phyloP scores from a whole-genome alignment of 2,113 vertebrate species.

The Anolis carolinensis region DNA sequence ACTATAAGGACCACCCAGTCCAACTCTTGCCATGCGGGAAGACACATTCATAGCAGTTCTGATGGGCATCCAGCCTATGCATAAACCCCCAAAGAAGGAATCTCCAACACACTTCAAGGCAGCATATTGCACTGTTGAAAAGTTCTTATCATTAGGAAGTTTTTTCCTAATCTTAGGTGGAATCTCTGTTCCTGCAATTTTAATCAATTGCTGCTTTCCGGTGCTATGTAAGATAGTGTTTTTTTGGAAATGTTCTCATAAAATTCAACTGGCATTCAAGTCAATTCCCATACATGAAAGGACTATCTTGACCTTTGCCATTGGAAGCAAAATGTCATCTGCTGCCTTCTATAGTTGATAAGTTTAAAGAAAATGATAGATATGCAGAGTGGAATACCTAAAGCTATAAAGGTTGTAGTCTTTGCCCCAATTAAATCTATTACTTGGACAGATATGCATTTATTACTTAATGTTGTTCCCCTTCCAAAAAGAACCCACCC shows the following conservation, averaged over 20 bases:
- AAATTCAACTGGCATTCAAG: neutral
- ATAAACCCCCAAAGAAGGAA: too few relatives aligned
- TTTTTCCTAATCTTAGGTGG: too few relatives aligned
- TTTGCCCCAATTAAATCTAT: slow-evolving; percentile 13
- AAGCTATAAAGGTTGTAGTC: neutral
- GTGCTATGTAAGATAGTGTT: neutral
- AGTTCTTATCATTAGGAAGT: too few relatives aligned
- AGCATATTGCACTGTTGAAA: too few relatives aligned
- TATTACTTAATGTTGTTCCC: neutral
- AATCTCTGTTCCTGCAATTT: too few relatives aligned
- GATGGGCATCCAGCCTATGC: too few relatives aligned
- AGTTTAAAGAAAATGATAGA: neutral
- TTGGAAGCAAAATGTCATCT: neutral
- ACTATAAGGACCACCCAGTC: too few relatives aligned
- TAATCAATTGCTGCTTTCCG: neutral
- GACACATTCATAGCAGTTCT: too few relatives aligned
- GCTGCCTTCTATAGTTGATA: fast-evolving
- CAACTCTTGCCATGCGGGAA: too few relatives aligned
- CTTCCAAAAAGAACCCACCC: neutral
- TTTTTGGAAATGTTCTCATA: neutral
- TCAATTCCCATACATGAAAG: neutral
- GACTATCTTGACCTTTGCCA: neutral
- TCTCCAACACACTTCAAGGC: too few relatives aligned
- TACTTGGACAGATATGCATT: neutral
- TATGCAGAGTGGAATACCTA: neutral